Base-by-base conservation (phyloP, 2,113 vertebrate species). In the Paramormyrops kingsleyae region DNA sequence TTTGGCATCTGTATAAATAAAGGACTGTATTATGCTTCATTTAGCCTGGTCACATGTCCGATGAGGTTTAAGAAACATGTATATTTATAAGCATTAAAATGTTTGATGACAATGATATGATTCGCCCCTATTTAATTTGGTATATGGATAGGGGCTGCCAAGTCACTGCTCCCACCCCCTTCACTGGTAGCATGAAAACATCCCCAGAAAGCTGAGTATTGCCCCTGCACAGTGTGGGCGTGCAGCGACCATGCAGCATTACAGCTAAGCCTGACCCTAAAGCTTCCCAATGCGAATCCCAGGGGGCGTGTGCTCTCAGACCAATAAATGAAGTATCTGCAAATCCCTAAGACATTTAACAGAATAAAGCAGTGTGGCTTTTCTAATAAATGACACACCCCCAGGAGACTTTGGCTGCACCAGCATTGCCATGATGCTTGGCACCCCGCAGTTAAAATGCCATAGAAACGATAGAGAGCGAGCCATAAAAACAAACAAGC, bases 81-180 rank as follows among this genome's bases (percentile, higher is more conserved):
- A 94, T 94, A 93, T 94, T 93, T 92, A 88, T 92, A 62, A 80
- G 42, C 27, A 53, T 86, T 90, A 50, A 87, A 83, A 59, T 31
- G 47, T 87, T 90, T 85, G 21, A 53, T 90, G 88, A 89, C 91
- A 89, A 49, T 7, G 77, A 66, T 4, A 50, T 24, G 31, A 85
- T 85, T 31, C 49, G 46, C 31, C 8, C 3, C n/a, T 87, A 77
- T 92, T 92, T 91, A 91, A 86, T 49, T 90, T 8, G 24, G 24
- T 19, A 47, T n/a, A 47, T 46, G 83, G 7, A 27, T n/a, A 44
- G 83, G 83, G 91, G 59, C 88, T 56, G 70, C 87, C 59, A 49
- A 50, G 44, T 90, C 83, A 50, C 86, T 66, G 66, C 74, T 80
- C 5, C 2, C 13, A 4, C 12, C 35, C 2, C 6, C 74, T 7